Percentiles rank a stretch among this genome's conserved stretches.
phyloP scores from a whole-genome alignment of 2,797 vertebrate genomes.

The Orientallactaga sibirica region DNA sequence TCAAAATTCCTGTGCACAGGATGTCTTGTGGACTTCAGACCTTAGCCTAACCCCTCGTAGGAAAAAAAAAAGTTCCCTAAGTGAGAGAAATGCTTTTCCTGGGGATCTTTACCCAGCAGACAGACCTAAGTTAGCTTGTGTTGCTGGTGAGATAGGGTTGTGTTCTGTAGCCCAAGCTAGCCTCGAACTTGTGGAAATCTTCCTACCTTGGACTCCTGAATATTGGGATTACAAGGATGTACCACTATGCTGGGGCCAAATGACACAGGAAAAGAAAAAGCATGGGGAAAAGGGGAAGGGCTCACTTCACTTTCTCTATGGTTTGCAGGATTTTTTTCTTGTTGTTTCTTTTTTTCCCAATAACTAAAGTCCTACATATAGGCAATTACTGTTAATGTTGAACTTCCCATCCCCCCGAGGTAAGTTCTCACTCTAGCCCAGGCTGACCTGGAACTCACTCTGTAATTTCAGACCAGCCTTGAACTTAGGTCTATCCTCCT shows the following conservation, averaged over 20 bases:
- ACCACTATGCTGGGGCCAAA: background rate
- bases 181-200: background rate
- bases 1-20: background rate
- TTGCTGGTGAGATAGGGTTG: background rate
- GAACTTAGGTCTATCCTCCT: too few relatives aligned
- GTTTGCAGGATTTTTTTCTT: background rate
- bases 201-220: background rate
- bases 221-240: background rate
- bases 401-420: background rate
- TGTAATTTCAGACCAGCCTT: too few relatives aligned
- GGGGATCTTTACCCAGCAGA: constrained; percentile 25
- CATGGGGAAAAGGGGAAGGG: background rate
- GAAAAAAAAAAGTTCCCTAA: constrained; percentile 7
- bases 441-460: too few relatives aligned
- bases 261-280: constrained; percentile 20
- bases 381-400: constrained; percentile 58
- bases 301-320: background rate
- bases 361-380: background rate
- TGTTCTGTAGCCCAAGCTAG: background rate
- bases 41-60: background rate
- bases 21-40: constrained; percentile 29
- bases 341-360: background rate
- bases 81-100: constrained; percentile 7
- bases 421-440: too few relatives aligned
- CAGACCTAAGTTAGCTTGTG: background rate